phyloP scores from a whole-genome alignment of 2,888 invertebrate species.

The Pristionchus japonicus region DNA sequence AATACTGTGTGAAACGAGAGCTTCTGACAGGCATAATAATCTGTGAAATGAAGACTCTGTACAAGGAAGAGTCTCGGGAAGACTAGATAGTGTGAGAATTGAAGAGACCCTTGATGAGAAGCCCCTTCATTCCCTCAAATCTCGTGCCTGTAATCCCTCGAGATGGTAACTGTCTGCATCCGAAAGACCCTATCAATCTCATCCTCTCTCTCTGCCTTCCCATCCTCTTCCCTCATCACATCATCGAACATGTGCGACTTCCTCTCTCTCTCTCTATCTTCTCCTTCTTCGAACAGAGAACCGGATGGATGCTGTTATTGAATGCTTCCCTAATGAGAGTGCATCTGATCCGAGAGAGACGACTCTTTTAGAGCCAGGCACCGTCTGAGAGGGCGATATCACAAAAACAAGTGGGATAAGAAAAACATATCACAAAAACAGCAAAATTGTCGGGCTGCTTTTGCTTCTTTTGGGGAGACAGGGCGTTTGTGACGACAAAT shows the following conservation, averaged over 20 bases:
- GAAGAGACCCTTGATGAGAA: not conserved
- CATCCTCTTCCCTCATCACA: not conserved
- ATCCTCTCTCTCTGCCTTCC: not conserved
- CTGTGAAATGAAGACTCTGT: no score
- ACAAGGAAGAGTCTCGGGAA: no score
- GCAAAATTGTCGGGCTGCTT: not conserved
- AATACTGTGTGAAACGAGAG: no score
- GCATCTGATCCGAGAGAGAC: not conserved
- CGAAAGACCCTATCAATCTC: not conserved
- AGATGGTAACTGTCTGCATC: not conserved
- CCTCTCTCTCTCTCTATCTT: not conserved
- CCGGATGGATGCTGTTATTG: slow-evolving; percentile 4
- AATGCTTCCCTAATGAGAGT: slow-evolving; percentile 13
- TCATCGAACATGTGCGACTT: not conserved
- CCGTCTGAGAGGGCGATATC: not conserved
- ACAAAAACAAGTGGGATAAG: no score
- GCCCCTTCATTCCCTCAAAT: not conserved
- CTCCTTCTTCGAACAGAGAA: not conserved
- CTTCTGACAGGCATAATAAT: no score
- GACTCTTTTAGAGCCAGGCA: not conserved
- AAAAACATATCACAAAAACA: not conserved
- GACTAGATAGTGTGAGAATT: not conserved
- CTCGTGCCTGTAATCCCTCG: not conserved
- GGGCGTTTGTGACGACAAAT: slow-evolving; percentile 10
- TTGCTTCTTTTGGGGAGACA: not conserved